Conservation (phyloP, 2,888 invertebrate genomes). For the Pristionchus exspectatus region DNA sequence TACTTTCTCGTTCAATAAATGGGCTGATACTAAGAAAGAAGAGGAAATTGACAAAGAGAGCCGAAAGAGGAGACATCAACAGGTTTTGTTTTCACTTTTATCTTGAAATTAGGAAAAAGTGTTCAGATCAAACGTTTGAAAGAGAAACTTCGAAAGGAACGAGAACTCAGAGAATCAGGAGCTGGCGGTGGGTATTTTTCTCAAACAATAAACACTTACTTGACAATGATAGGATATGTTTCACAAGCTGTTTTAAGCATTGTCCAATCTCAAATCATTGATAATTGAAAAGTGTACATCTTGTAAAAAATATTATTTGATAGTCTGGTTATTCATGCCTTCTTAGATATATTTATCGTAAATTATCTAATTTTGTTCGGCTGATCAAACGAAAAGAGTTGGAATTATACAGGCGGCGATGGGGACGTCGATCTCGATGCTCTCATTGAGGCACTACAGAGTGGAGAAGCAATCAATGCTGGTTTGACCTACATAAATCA, state of each 20-base stretch:
- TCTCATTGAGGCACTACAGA: slow-evolving; percentile 69
- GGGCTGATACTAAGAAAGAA: slow-evolving; percentile 70
- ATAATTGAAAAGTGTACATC: too few relatives aligned
- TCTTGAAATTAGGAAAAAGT: not conserved
- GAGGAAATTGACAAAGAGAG: slow-evolving; percentile 71
- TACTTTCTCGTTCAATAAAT: slow-evolving; percentile 71
- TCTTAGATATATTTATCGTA: too few relatives aligned
- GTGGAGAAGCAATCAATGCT: slow-evolving; percentile 61
- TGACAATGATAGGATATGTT: not conserved
- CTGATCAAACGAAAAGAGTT: too few relatives aligned
- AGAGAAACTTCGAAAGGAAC: slow-evolving; percentile 67
- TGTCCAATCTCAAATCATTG: too few relatives aligned
- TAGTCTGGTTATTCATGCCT: too few relatives aligned
- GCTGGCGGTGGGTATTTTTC: slow-evolving; percentile 20
- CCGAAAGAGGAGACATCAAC: slow-evolving; percentile 64
- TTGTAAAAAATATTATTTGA: too few relatives aligned
- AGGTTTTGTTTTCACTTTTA: slow-evolving; percentile 58
- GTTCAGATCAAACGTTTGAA: slow-evolving; percentile 70
- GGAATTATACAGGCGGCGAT: slow-evolving; percentile 57
- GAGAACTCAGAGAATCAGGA: slow-evolving; percentile 64
- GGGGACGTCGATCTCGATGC: slow-evolving; percentile 69
- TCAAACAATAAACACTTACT: not conserved
- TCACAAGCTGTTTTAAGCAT: not conserved
- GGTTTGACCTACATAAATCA: not conserved
- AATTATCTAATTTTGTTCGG: too few relatives aligned